A percentile compares a stretch with the other conserved stretches of the same genome.
These are phyloP conservation scores for Sardina pilchardus DNA, from an alignment of 2,113 vertebrate genomes.

Conservation along the genomic window DNA sequence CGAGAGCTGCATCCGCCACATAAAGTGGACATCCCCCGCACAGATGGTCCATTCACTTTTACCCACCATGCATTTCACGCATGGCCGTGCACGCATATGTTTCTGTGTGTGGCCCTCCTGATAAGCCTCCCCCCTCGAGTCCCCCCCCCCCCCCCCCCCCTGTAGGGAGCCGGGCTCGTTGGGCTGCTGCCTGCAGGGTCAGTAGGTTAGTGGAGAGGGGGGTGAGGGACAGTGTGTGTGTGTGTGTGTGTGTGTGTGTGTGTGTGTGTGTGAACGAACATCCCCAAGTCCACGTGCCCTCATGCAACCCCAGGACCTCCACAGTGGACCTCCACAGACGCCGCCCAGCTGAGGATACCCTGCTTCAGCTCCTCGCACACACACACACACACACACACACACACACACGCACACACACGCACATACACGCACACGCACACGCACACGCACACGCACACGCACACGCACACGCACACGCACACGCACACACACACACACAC, in stretches of 20 bases:
- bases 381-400: neutral
- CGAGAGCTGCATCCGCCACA: neutral
- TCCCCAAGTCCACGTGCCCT: constrained; percentile 4
- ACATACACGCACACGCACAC: neutral
- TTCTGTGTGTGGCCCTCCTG: constrained; percentile 16
- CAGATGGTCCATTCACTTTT: constrained; percentile 14
- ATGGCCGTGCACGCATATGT: neutral
- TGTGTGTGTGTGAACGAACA: too few relatives aligned
- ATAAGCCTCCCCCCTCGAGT: neutral
- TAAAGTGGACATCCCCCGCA: neutral
- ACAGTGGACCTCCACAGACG: neutral
- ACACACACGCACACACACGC: neutral
- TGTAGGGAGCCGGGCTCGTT: neutral
- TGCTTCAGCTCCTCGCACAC: neutral
- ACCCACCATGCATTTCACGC: neutral
- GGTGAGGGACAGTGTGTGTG: too few relatives aligned
- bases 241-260: too few relatives aligned
- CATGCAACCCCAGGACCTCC: constrained; percentile 6
- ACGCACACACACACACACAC: neutral
- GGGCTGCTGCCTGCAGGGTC: constrained; percentile 30
- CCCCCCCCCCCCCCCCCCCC: neutral
- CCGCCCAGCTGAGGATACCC: neutral
- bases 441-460: too few relatives aligned
- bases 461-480: too few relatives aligned
- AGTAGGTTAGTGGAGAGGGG: constrained; percentile 29